A percentile compares a stretch with the other conserved stretches of the same genome.
Evolutionary conservation across 2,888 invertebrate genomes (phyloP).

Genomic region (Agriopis leucophaearia): DNA sequence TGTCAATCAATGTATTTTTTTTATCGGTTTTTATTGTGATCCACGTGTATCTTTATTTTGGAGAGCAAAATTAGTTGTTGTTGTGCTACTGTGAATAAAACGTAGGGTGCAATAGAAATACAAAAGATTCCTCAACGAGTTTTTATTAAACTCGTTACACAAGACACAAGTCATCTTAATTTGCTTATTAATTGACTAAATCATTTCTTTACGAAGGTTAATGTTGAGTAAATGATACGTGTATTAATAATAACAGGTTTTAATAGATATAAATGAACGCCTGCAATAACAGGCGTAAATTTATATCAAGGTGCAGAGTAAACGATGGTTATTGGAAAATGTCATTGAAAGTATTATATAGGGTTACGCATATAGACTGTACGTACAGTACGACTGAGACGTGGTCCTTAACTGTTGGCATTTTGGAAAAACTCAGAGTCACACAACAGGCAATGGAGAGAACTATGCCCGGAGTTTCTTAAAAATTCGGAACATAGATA

Average conservation of each 20-base stretch:
- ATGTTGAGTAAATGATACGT: constrained; percentile 12
- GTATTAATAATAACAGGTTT: background rate
- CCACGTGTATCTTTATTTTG: too few species aligned
- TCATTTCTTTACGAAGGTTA: constrained; percentile 27
- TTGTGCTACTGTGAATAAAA: background rate
- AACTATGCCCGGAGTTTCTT: too few species aligned
- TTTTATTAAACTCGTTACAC: constrained; percentile 8
- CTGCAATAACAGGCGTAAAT: background rate
- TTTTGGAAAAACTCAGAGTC: too few species aligned
- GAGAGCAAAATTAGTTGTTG: background rate
- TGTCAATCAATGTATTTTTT: too few species aligned
- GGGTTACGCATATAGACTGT: too few species aligned
- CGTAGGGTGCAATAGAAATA: background rate
- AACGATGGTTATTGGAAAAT: background rate
- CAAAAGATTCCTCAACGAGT: constrained; percentile 4
- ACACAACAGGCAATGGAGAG: too few species aligned
- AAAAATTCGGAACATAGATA: too few species aligned
- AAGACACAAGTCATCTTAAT: constrained; percentile 12
- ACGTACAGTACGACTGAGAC: too few species aligned
- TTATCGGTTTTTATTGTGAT: too few species aligned
- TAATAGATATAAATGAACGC: constrained; percentile 15
- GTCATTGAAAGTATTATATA: background rate
- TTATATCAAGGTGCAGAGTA: background rate
- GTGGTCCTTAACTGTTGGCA: too few species aligned
- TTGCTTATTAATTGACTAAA: constrained; percentile 20